These are phyloP conservation scores for Dendroctonus ponderosae DNA, from an alignment of 1,140 invertebrate genomes.

Conservation along the genomic window DNA sequence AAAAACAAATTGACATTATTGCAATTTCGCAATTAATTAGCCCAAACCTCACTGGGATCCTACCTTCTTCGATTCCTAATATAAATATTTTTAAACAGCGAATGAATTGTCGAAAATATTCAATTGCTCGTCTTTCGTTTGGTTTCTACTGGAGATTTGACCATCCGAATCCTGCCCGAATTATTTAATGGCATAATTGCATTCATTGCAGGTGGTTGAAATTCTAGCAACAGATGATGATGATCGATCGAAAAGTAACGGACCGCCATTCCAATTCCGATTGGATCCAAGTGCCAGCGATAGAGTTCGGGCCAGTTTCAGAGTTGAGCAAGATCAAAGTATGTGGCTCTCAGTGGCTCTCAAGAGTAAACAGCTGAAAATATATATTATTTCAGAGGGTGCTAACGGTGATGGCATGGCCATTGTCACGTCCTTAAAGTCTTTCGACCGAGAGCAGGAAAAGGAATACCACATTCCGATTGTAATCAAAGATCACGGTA, in stretches of 20 bases:
- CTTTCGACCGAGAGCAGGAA: slow-evolving; percentile 92
- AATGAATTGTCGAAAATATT: no score
- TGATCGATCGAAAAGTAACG: slow-evolving; percentile 90
- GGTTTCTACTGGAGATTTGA: no score
- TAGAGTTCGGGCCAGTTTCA: slow-evolving; percentile 87
- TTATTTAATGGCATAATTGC: neutral
- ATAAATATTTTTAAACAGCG: no score
- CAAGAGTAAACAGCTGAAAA: no score
- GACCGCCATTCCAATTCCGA: slow-evolving; percentile 90
- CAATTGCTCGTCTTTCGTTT: no score
- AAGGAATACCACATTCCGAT: slow-evolving; percentile 94
- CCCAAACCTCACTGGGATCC: no score
- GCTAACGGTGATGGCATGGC: slow-evolving; percentile 95
- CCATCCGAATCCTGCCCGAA: no score
- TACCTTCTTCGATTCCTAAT: no score
- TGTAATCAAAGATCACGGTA: slow-evolving; percentile 87
- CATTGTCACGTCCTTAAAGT: slow-evolving; percentile 82
- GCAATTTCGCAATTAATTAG: no score
- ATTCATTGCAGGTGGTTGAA: slow-evolving; percentile 66
- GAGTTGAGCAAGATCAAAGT: slow-evolving; percentile 94
- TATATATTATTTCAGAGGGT: slow-evolving; percentile 65
- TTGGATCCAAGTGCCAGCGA: slow-evolving; percentile 90
- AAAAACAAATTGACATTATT: no score
- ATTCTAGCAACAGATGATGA: slow-evolving; percentile 94
- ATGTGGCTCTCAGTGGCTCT: no score